Evolutionary conservation across 2,113 vertebrate species (phyloP).

Genomic region (Narcine bancroftii): DNA sequence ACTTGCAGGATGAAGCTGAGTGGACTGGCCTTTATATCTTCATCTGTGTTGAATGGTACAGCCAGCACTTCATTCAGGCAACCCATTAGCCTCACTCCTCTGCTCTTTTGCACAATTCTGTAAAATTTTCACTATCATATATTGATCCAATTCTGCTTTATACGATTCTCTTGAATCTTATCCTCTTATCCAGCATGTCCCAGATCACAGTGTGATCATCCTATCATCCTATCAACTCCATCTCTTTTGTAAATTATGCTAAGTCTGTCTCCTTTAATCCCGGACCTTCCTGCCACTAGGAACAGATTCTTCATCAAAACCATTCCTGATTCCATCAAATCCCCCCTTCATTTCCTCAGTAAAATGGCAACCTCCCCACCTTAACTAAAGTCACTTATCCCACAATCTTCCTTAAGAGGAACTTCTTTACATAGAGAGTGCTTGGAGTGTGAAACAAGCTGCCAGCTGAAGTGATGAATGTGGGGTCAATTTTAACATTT

Average conservation of each 20-base stretch:
- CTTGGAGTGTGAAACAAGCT: too few relatives aligned
- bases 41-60: not conserved
- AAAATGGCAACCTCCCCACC: too few relatives aligned
- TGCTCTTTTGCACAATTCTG: not conserved
- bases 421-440: too few relatives aligned
- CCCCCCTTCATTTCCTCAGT: too few relatives aligned
- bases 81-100: not conserved
- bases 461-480: too few relatives aligned
- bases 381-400: not conserved
- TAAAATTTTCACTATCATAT: not conserved
- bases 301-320: not conserved
- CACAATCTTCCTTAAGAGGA: too few relatives aligned
- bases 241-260: not conserved
- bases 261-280: not conserved
- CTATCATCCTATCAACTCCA: not conserved
- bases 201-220: not conserved
- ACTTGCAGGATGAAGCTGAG: not conserved
- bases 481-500: too few relatives aligned
- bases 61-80: not conserved
- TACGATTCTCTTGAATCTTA: not conserved
- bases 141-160: not conserved
- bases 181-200: not conserved
- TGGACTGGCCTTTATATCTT: not conserved
- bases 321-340: not conserved
- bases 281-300: not conserved